A percentile compares a stretch with the other conserved stretches of the same genome.
These are phyloP conservation scores for Sphinx pinastri DNA, from an alignment of 2,888 invertebrate species.

Conservation along the genomic window DNA sequence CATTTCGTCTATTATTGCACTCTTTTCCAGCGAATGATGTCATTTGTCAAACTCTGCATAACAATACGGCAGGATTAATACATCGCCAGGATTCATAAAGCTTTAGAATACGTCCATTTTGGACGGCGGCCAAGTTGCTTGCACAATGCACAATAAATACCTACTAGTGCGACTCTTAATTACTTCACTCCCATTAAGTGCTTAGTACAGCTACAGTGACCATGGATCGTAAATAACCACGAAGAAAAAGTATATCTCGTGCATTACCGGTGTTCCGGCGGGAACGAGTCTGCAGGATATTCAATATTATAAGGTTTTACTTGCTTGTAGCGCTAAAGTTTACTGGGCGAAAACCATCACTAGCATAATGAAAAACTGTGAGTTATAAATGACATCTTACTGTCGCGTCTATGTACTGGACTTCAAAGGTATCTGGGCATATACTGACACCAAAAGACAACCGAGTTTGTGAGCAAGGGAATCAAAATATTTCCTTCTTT, in stretches of 20 bases:
- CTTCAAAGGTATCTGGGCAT: too few species aligned
- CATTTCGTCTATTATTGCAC: slow-evolving; percentile 37
- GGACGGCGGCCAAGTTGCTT: slow-evolving; percentile 69
- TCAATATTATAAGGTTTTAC: not conserved
- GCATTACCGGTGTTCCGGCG: not conserved
- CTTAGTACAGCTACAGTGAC: slow-evolving; percentile 40
- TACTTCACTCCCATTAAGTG: slow-evolving; percentile 71
- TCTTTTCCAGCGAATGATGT: slow-evolving; percentile 43
- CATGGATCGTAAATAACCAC: slow-evolving; percentile 28
- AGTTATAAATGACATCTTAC: too few species aligned
- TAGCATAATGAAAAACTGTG: too few species aligned
- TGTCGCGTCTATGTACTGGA: too few species aligned
- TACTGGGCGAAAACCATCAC: too few species aligned
- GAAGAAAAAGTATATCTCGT: slow-evolving; percentile 14
- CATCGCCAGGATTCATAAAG: slow-evolving; percentile 72
- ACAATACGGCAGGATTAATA: slow-evolving; percentile 69
- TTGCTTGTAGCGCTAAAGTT: not conserved
- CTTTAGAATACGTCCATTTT: slow-evolving; percentile 65
- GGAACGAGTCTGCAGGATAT: not conserved
- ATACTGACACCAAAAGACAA: too few species aligned
- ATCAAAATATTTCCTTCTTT: too few species aligned
- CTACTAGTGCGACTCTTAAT: slow-evolving; percentile 73
- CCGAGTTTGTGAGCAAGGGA: too few species aligned
- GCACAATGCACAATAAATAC: slow-evolving; percentile 78
- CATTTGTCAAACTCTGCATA: slow-evolving; percentile 58